Percentiles rank a stretch among this genome's conserved stretches.
Evolutionary conservation across 2,888 invertebrate genomes (phyloP).

Genomic region (Ophraella communa): DNA sequence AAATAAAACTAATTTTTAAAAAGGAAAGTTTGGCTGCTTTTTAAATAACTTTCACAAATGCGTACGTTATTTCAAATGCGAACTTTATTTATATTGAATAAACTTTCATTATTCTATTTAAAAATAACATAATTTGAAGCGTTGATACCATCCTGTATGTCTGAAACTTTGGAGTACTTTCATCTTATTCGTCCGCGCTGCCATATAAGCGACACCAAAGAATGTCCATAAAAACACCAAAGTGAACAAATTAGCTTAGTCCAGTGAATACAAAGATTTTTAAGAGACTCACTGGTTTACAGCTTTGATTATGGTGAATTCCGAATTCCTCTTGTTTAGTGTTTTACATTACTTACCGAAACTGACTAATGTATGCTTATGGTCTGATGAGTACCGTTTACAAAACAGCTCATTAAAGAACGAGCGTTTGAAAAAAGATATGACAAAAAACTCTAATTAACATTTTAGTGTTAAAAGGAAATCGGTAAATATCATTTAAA

Average conservation of each 20-base stretch:
- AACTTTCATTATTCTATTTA: too few relatives aligned
- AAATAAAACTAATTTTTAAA: too few relatives aligned
- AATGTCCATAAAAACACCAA: conserved; percentile 54
- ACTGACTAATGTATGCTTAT: conserved; percentile 22
- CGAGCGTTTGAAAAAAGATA: background rate
- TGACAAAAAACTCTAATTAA: background rate
- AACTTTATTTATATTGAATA: too few relatives aligned
- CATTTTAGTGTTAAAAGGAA: background rate
- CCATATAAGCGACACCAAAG: conserved; percentile 34
- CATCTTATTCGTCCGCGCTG: conserved; percentile 18
- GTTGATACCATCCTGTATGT: conserved; percentile 19
- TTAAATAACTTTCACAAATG: too few relatives aligned
- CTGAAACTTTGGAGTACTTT: conserved; percentile 16
- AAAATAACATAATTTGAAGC: too few relatives aligned
- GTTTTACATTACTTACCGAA: conserved; percentile 30
- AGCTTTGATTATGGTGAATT: conserved; percentile 35
- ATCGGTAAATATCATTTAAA: background rate
- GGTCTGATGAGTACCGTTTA: conserved; percentile 16
- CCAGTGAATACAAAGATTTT: conserved; percentile 38
- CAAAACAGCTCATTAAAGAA: conserved; percentile 25
- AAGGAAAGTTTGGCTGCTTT: too few relatives aligned
- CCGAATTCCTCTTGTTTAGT: conserved; percentile 31
- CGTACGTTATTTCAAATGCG: too few relatives aligned
- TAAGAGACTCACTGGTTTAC: conserved; percentile 20
- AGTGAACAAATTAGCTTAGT: conserved; percentile 55